phyloP scores from a whole-genome alignment of 2,888 invertebrate species.

The Cephus nigrinus region DNA sequence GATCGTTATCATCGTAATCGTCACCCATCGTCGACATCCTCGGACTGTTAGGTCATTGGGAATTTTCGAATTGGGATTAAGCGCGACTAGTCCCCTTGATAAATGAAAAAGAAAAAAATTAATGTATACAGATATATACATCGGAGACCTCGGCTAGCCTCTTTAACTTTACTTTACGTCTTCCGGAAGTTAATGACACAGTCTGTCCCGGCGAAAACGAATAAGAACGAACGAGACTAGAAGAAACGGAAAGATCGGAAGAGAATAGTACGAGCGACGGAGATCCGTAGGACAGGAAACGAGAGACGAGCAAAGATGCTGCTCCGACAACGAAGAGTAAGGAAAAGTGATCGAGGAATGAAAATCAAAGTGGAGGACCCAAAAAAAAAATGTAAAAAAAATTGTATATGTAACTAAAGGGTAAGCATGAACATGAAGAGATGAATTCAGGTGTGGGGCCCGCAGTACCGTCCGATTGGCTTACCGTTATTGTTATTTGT shows the following conservation, averaged over 20 bases:
- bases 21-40: background rate
- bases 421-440: background rate
- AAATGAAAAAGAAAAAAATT: too few species aligned
- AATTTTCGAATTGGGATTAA: background rate
- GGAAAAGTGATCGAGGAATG: background rate
- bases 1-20: background rate
- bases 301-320: background rate
- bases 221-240: background rate
- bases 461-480: constrained; percentile 42
- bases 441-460: constrained; percentile 43
- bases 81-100: background rate
- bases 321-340: background rate
- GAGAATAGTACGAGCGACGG: background rate
- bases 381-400: constrained; percentile 7
- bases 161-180: background rate
- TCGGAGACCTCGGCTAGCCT: background rate
- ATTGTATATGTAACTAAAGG: background rate
- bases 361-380: constrained; percentile 7
- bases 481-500: constrained; percentile 61
- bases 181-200: background rate
- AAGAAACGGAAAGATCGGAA: background rate
- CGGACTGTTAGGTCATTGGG: constrained; percentile 2
- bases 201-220: background rate
- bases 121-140: too few species aligned
- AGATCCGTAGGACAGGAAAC: background rate